Base-by-base conservation (phyloP, 2,888 invertebrate genomes). In the Seira musarum region DNA sequence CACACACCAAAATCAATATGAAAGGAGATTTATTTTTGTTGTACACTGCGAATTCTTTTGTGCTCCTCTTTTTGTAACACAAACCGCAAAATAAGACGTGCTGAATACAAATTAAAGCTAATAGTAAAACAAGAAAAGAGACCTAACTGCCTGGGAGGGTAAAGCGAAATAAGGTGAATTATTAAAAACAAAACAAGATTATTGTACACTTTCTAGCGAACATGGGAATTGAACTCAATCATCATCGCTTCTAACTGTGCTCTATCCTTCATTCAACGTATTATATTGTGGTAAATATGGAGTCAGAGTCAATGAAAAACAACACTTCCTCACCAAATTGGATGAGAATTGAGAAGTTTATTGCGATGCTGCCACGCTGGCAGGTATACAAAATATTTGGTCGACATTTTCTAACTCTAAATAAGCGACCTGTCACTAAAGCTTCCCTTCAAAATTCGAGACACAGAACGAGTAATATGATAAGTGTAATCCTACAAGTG, bases 1-100 rank as follows among this genome's bases (percentile, higher is more conserved):
- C 64, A 64, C 76, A 60, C 67, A 68, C 67, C 67, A 77, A 77
- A 70, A 77, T 77, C 77, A 66, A 77, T 77, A 70, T 64, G n/a
- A 40, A 40, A 40, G 6, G 15, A 60, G 22, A 60, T 22, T 40
- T 13, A 40, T 5, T 40, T 40, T 13, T 40, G 5, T 13, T 40
- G 40, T 13, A 40, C 40, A 40, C 40, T 8, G 40, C 6, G 8
- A 13, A 57, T 57, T 3, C 57, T n/a, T 60, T 53, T 13, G 53
- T 53, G 15, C 53, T 53, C 13, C 53, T 2, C 13, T 53, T 53
- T 53, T 53, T 60, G 60, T 60, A 22, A 21, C 60, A 21, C 2
- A 60, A 60, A 21, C 60, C 66, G 24, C 46, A 57, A 49, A 17
- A 46, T 22, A 3, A 71, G 53, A 60, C 60, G 70, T 17, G 19